These are phyloP conservation scores for Minunthozetes semirufus DNA, from an alignment of 2,888 invertebrate species.

Conservation along the genomic window DNA sequence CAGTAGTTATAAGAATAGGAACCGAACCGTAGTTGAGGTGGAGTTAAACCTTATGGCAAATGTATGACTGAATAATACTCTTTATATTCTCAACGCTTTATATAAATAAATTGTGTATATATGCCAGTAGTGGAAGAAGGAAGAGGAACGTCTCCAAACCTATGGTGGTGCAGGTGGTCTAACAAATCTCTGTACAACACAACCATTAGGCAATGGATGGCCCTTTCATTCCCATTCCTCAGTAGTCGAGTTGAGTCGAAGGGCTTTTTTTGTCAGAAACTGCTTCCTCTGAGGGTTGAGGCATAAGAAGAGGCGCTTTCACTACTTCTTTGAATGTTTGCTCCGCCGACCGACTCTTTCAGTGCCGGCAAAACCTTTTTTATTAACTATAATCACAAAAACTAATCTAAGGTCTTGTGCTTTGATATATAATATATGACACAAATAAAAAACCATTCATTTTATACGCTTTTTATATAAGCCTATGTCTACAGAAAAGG, in stretches of 20 bases:
- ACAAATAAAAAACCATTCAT: conserved; percentile 12
- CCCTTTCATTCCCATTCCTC: not conserved
- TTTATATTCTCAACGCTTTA: not conserved
- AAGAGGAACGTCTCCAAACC: conserved; percentile 10
- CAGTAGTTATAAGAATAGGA: not conserved
- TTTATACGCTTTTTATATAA: conserved; percentile 7
- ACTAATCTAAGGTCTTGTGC: conserved; percentile 17
- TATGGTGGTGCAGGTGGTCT: conserved; percentile 20
- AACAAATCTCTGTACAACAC: not conserved
- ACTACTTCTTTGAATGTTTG: not conserved
- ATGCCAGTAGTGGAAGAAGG: conserved; percentile 28
- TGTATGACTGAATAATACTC: not conserved
- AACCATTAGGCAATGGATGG: conserved; percentile 21
- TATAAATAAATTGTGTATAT: not conserved
- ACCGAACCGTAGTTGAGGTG: not conserved
- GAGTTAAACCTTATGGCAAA: conserved; percentile 26
- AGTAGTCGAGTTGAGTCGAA: conserved; percentile 6
- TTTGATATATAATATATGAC: not conserved
- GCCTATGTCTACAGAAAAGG: conserved; percentile 18
- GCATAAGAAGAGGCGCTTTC: conserved; percentile 18
- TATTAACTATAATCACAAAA: conserved; percentile 1
- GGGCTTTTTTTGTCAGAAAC: not conserved
- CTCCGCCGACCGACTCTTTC: not conserved
- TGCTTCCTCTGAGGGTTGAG: not conserved
- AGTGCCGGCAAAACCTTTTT: not conserved